phyloP scores from a whole-genome alignment of 2,888 invertebrate species.

The Euplexia lucipara region DNA sequence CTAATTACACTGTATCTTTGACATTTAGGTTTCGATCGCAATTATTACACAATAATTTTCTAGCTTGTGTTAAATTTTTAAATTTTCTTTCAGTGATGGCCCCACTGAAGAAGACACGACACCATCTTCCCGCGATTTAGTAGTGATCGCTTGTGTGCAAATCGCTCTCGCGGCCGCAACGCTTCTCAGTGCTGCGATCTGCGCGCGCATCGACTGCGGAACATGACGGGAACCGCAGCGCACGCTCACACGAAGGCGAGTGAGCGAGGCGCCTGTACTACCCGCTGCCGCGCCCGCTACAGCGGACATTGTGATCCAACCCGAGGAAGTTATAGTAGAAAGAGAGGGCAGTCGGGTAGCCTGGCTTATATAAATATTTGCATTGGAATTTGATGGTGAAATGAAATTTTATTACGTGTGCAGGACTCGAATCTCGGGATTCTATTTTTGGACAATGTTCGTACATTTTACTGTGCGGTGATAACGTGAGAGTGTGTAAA shows the following conservation, averaged over 20 bases:
- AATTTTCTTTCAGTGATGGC: conserved; percentile 80
- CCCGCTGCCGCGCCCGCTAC: conserved; percentile 74
- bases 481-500: not conserved
- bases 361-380: conserved; percentile 89
- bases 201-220: conserved; percentile 89
- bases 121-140: conserved; percentile 83
- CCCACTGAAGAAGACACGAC: conserved; percentile 82
- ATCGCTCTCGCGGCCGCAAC: conserved; percentile 87
- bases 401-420: not conserved
- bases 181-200: conserved; percentile 87
- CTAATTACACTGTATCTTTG: too few species aligned
- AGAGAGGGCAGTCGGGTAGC: conserved; percentile 90
- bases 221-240: conserved; percentile 87
- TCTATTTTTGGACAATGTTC: conserved; percentile 5
- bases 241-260: conserved; percentile 81
- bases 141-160: conserved; percentile 89
- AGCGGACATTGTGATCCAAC: conserved; percentile 73
- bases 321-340: conserved; percentile 75
- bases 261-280: conserved; percentile 79
- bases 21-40: not conserved
- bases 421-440: not conserved
- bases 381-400: conserved; percentile 15
- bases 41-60: not conserved
- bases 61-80: not conserved
- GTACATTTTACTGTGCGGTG: not conserved